Evolutionary conservation across 2,888 invertebrate genomes (phyloP).

Genomic region (Lasioglossum zephyrum): DNA sequence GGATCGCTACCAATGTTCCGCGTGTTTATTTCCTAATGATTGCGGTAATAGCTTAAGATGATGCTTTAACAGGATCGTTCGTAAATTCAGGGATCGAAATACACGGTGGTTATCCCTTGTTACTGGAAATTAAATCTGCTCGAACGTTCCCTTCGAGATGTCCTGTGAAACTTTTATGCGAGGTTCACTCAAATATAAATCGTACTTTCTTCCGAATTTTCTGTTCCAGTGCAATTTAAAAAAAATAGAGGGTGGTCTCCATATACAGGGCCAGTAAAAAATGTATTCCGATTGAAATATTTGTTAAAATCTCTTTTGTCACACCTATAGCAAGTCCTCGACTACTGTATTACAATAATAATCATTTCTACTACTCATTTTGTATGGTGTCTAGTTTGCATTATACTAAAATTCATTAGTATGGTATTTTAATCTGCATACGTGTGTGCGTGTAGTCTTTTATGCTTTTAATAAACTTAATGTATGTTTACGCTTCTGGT

Average conservation of each 20-base stretch:
- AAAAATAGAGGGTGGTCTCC: no score
- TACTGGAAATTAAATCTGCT: not conserved
- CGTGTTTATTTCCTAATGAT: not conserved
- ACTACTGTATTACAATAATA: no score
- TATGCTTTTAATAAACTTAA: not conserved
- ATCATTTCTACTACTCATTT: not conserved
- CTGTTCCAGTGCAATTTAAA: no score
- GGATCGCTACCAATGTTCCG: not conserved
- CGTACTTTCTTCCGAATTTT: no score
- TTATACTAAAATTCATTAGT: not conserved
- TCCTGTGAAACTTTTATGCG: no score
- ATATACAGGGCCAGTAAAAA: no score
- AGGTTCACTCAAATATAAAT: no score
- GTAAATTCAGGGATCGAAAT: not conserved
- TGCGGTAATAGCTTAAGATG: not conserved
- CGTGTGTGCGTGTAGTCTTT: not conserved
- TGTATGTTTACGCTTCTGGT: not conserved
- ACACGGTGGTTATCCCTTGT: not conserved
- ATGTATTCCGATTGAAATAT: no score
- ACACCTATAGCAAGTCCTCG: no score
- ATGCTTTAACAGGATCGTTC: not conserved
- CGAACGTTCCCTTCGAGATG: not conserved
- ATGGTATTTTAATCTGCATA: not conserved
- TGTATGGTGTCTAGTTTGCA: not conserved
- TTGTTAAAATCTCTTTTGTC: no score